Evolutionary conservation across 2,113 vertebrate species (phyloP), one percentile per base, ranked within the genome.

Genomic region (Notarius lentiginosus): DNA sequence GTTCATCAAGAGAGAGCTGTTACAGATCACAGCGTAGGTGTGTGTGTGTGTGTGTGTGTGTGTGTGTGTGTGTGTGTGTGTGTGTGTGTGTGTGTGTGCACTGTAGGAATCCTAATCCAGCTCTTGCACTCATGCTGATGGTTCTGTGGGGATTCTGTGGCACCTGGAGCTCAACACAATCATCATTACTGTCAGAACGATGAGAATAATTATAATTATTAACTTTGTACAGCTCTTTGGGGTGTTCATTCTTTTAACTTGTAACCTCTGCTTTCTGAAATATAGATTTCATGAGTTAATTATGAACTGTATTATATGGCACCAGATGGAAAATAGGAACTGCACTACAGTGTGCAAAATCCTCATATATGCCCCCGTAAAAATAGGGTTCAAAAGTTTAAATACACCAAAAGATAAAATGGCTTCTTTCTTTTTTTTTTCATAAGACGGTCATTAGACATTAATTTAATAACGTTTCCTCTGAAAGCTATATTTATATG

Each of bases 171-270:
- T 72, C 66, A 51, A 49, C 80, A 47, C 80, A 65, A 34, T 72
- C 65, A 72, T 73, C 65, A 70, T 77, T 77, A 27, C 75, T 27
- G 49, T 68, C 27, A 41, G 51, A 84, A 84, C 56, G n/a, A 73
- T 84, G 72, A 15, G n/a, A 49, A 56, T 58, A 65, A 72, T 84
- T 84, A 84, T 11, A 20, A 7, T 79, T 79, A 58, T 79, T 79
- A 79, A 34, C 27, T 22, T 73, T 72, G n/a, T 65, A 55, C 66
- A 24, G 66, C 66, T 53, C 66, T 84, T 70, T 12, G 7, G 47
- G 41, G 20, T 55, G 49, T 27, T 77, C 24, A 6, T 58, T 60
- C 17, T 55, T 56, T 72, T 30, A 53, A 30, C 24, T 55, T 15
- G 11, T 24, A 76, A 51, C 73, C 73, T 51, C 11, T 49, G 72